These are phyloP conservation scores for Tipula vernalis DNA, from an alignment of 2,888 invertebrate species.

Conservation along the genomic window DNA sequence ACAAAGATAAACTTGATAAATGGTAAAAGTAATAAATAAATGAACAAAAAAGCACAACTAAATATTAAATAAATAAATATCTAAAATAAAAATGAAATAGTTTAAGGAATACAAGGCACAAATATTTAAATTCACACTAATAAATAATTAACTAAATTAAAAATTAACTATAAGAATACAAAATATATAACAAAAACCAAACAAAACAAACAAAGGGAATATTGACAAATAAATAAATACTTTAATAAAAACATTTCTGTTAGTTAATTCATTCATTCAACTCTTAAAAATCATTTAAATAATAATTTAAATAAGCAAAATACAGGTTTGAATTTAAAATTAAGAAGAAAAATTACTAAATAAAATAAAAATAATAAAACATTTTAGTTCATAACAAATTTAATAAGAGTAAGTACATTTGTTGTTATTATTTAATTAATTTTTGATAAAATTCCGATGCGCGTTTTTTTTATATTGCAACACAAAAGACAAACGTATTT, in stretches of 20 bases:
- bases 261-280: neutral
- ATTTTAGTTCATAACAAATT: neutral
- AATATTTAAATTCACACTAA: neutral
- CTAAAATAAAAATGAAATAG: neutral
- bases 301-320: neutral
- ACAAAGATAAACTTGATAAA: neutral
- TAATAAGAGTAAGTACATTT: neutral
- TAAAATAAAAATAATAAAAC: neutral
- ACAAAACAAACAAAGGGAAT: neutral
- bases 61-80: neutral
- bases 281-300: neutral
- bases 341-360: neutral
- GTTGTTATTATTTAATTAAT: neutral
- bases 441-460: neutral
- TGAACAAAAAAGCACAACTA: neutral
- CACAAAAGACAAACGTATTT: neutral
- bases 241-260: neutral
- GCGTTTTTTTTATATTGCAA: neutral
- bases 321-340: neutral
- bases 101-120: neutral
- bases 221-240: neutral
- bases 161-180: neutral
- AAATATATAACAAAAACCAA: neutral
- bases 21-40: neutral
- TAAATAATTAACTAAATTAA: neutral